Conservation (phyloP, 1,140 invertebrate species). For the Ooceraea biroi region DNA sequence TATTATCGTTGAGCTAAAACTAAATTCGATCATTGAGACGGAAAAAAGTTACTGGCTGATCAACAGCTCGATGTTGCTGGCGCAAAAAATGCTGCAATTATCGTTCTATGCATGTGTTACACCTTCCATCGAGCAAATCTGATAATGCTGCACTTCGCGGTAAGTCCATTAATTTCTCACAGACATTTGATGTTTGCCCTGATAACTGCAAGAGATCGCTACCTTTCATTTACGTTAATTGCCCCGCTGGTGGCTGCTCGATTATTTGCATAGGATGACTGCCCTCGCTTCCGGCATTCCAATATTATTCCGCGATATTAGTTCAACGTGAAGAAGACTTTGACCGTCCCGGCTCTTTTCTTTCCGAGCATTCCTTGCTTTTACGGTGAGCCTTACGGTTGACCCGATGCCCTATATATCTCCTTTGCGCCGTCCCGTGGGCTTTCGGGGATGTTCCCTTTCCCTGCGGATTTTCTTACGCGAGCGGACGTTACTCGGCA, state of each 20-base stretch:
- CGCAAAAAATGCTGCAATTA: constrained; percentile 13
- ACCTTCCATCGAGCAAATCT: background rate
- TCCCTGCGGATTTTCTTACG: constrained; percentile 65
- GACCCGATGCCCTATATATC: constrained; percentile 76
- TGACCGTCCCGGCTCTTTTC: constrained; percentile 37
- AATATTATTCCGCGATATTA: constrained; percentile 42
- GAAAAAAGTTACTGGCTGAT: background rate
- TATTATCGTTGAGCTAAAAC: background rate
- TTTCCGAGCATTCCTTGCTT: constrained; percentile 43
- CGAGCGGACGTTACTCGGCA: constrained; percentile 61
- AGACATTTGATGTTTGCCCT: background rate
- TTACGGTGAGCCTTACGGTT: constrained; percentile 66
- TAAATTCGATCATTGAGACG: too few relatives aligned
- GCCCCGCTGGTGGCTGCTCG: background rate
- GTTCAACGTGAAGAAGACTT: background rate
- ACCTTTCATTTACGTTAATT: constrained; percentile 18
- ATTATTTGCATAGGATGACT: constrained; percentile 20
- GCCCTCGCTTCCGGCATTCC: constrained; percentile 1
- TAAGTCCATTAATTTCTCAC: constrained; percentile 38
- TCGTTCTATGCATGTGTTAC: background rate
- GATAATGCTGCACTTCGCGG: background rate
- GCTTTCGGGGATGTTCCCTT: constrained; percentile 72
- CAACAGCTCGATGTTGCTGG: background rate
- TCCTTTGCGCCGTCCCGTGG: constrained; percentile 60
- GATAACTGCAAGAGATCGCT: constrained; percentile 18